A percentile compares a stretch with the other conserved stretches of the same genome.
Evolutionary conservation across 2,113 vertebrate genomes (phyloP).

Genomic region (Nanorana parkeri): DNA sequence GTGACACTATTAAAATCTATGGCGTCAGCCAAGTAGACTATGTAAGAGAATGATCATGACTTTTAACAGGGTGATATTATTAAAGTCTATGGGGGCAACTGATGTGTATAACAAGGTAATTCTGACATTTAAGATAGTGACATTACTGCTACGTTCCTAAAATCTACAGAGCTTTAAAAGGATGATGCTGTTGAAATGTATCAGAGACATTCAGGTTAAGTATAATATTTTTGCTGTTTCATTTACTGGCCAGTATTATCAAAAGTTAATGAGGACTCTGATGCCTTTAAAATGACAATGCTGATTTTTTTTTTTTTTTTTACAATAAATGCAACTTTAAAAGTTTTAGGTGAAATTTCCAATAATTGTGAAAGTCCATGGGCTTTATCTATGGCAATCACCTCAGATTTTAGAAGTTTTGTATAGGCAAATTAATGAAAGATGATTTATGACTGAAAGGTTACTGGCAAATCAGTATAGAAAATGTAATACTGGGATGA

Average conservation of each 20-base stretch:
- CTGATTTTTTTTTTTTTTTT: too few species aligned
- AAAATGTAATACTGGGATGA: too few species aligned
- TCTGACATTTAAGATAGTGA: slow-evolving; percentile 51
- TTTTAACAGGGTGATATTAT: slow-evolving; percentile 52
- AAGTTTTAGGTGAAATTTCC: not conserved
- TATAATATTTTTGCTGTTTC: slow-evolving; percentile 14
- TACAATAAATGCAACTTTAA: not conserved
- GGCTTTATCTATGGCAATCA: too few species aligned
- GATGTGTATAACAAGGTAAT: slow-evolving; percentile 51
- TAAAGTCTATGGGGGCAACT: slow-evolving; percentile 34
- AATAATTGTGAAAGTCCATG: too few species aligned
- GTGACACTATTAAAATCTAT: slow-evolving; percentile 56
- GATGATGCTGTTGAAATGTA: slow-evolving; percentile 4
- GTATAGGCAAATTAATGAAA: too few species aligned
- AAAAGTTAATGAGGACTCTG: slow-evolving; percentile 3
- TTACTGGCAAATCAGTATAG: too few species aligned
- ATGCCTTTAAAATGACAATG: not conserved
- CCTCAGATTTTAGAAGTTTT: too few species aligned
- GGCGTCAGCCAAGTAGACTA: slow-evolving; percentile 26
- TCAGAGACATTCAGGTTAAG: slow-evolving; percentile 7
- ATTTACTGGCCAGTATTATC: not conserved
- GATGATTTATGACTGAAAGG: too few species aligned
- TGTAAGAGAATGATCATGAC: slow-evolving; percentile 47
- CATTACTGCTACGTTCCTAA: slow-evolving; percentile 33
- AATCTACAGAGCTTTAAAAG: slow-evolving; percentile 22